Base-by-base conservation (phyloP, 2,113 vertebrate genomes). In the Chloropsis hardwickii region DNA sequence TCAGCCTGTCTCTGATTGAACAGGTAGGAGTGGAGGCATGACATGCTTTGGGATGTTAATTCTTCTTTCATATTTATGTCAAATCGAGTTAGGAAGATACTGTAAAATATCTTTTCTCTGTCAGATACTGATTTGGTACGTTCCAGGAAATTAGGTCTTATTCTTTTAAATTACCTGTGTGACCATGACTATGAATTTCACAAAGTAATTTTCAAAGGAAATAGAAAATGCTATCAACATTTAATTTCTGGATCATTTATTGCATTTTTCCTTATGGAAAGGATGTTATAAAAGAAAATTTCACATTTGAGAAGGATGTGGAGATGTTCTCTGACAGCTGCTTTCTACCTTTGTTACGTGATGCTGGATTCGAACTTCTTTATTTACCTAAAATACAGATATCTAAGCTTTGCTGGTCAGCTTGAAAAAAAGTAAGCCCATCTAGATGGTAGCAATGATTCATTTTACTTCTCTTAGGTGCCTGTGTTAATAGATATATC, bases 241-340 rank as follows among this genome's bases (percentile, higher is more conserved):
- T 90, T 87, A 95, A 93, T 90, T 90, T 93, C 61, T 90, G 50
- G 31, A 61, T 66, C 42, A 89, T 91, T 78, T 84, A 78, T 90
- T 93, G 27, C 14, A 66, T 74, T 87, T 89, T 9, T 1, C 58
- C 60, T 50, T 91, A 58, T 40, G 35, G 51, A 72, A 89, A 73
- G 65, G 7, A n/a, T 78, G 18, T 28, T 69, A 86, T 84, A 94
- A 89, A 92, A 94, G 45, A 61, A 91, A 86, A 47, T 45, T 91
- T 44, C 1, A 1, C n/a, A 66, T 78, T 60, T 83, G n/a, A 93
- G 25, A 81, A 61, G 19, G 12, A 82, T 62, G 23, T 35, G 31
- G 6, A 33, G 44, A 19, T 44, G 11, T 77, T 89, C 28, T 60
- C 44, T 76, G 67, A 60, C 77, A 83, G n/a, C 11, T 83, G 29